Evolutionary conservation across 2,888 invertebrate genomes (phyloP), one percentile per base, ranked within the genome.

Genomic region (Ceratothoa steindachneri): DNA sequence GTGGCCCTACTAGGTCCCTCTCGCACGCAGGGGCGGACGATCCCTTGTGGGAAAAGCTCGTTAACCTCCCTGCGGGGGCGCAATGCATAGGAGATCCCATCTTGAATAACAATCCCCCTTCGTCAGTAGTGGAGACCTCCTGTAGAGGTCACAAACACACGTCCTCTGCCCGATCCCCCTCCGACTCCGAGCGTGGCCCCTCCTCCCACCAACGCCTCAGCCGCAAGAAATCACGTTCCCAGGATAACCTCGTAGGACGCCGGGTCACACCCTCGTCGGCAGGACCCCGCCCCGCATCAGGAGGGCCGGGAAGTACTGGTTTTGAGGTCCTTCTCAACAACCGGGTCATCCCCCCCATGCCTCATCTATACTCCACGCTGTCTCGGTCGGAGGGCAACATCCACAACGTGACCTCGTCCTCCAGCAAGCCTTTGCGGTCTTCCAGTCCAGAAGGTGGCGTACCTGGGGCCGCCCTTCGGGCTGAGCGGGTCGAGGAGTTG

Each of bases 311-410:
- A 19, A 60, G 69, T n/a, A 65, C 41, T 5, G 55, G 31, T 4
- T 73, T 70, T 2, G 67, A 52, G n/a, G 55, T 73, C 2, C 67
- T 75, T 15, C 67, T 78, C n/a, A 78, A 78, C 65, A 78, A 78
- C 69, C 67, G 51, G 30, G 52, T 72, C n/a, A 71, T 71, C n/a
- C 77, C 75, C 22, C 75, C 77, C 3, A 68, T 73, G 2, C 31
- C 69, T 27, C 69, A 69, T 28, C 69, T 75, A 30, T 60, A 69
- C 31, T 73, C 75, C 3, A 31, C 66, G 27, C 71, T 78, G 28
- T 78, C 77, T 5, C 70, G 75, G 19, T 75, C 73, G 22, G 77
- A 78, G 71, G 77, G 77, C 55, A 78, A 75, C 71, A 77, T 77
- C 67, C 77, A 77, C 69, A 77, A 77, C 51, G 77, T 77, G 15